Conservation (phyloP, 2,888 invertebrate species). For the Philaethria dido region DNA sequence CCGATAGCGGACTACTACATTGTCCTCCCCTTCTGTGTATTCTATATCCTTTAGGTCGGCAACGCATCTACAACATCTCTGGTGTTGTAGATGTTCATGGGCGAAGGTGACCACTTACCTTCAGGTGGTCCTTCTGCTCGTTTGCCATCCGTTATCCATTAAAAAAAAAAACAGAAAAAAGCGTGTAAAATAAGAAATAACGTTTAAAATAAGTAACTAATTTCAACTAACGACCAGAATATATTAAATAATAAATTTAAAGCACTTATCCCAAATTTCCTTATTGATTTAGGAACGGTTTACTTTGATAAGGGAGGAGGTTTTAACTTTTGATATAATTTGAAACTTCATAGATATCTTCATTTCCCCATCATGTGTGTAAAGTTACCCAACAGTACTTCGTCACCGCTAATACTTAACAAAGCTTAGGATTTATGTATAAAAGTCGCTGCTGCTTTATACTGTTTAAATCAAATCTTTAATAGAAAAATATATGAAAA, state of each 20-base stretch:
- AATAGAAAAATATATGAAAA: not conserved
- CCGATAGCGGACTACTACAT: too few relatives aligned
- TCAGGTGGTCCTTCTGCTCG: too few relatives aligned
- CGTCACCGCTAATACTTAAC: slow-evolving; percentile 46
- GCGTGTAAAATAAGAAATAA: too few relatives aligned
- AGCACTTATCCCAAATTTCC: slow-evolving; percentile 13
- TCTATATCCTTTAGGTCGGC: too few relatives aligned
- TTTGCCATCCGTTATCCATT: too few relatives aligned
- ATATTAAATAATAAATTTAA: not conserved
- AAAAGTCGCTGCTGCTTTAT: not conserved
- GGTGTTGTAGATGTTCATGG: too few relatives aligned
- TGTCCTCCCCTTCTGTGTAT: too few relatives aligned
- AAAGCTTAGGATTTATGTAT: slow-evolving; percentile 47
- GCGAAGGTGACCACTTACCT: too few relatives aligned
- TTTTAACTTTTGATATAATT: slow-evolving; percentile 42
- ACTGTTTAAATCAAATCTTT: not conserved
- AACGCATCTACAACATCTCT: too few relatives aligned
- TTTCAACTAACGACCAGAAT: not conserved
- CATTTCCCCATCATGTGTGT: slow-evolving; percentile 40
- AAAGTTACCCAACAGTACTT: slow-evolving; percentile 44
- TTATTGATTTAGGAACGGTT: slow-evolving; percentile 31
- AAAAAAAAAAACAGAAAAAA: too few relatives aligned
- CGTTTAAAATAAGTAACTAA: not conserved
- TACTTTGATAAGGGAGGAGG: slow-evolving; percentile 47
- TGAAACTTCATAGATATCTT: slow-evolving; percentile 43